Base-by-base conservation (phyloP, 2,797 vertebrate genomes). In the Kryptopterus vitreolus region DNA sequence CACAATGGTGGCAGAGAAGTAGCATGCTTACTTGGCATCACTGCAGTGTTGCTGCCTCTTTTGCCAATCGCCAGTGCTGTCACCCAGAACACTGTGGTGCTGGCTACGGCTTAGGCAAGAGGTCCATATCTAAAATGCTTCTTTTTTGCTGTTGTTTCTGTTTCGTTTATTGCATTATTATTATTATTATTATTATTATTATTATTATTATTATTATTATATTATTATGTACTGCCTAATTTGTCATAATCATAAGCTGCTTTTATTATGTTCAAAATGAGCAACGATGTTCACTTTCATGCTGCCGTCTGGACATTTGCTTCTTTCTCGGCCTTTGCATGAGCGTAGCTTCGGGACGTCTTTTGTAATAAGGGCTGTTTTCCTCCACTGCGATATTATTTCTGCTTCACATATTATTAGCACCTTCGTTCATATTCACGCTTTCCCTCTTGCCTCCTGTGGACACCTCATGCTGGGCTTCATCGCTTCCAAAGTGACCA, bases 1-100 rank as follows among this genome's bases (percentile, higher is more conserved):
- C 90, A 94, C 96, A 96, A 96, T 98, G 96, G 96, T 90, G 94
- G 96, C 96, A 98, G 96, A 96, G 91, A 93, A 93, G 65, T 86
- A 87, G 93, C 96, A 96, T 95, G 95, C 89, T 92, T 93, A 89
- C 94, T 92, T 91, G 88, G 88, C 94, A 92, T 95, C 92, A 90
- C 93, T 91, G 89, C 91, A 90, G 92, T 95, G 92, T 88, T 90
- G 35, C 87, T 89, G 84, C 90, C 93, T 92, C 88, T 62, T 87
- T 95, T 95, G 94, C 93, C 88, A 86, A 90, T 94, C 89, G 90
- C 89, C 90, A 89, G 73, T 75, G 46, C 68, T 52, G 48, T 57
- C 61, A 59, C 59, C 29, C 62, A 75, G 12, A 74, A 24, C 68
- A 78, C 68, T 74, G 78, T 78, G 33, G 87, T 89, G 88, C 88